These are phyloP conservation scores for Halcyon chelicuti DNA, from an alignment of 2,797 vertebrate species.

Conservation along the genomic window DNA sequence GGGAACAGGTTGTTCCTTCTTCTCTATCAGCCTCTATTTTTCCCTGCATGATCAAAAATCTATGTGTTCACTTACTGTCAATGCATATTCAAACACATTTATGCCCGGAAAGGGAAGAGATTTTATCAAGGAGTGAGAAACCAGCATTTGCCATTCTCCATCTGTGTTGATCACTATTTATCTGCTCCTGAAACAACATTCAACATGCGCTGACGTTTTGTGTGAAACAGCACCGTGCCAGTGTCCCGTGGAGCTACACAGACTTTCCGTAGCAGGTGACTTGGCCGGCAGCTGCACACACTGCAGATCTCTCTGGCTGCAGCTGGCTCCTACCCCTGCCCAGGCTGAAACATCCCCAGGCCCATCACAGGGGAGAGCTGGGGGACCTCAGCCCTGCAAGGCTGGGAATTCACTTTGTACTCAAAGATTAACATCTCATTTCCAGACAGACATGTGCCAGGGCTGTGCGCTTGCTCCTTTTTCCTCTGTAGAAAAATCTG, in stretches of 20 bases:
- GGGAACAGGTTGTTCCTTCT: background rate
- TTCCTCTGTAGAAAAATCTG: background rate
- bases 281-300: background rate
- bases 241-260: fast-evolving
- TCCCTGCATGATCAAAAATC: fast-evolving
- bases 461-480: fast-evolving
- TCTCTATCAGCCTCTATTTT: background rate
- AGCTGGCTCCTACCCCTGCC: background rate
- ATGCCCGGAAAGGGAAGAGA: background rate
- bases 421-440: background rate
- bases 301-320: background rate
- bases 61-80: background rate
- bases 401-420: background rate
- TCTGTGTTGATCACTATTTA: background rate
- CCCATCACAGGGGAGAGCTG: background rate
- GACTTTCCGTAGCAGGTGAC: background rate
- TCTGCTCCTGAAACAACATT: background rate
- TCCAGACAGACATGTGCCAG: background rate
- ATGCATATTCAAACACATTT: background rate
- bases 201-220: background rate
- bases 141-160: background rate
- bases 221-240: background rate
- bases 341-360: background rate
- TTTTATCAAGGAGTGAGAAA: background rate
- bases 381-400: background rate